Base-by-base conservation (phyloP, 1,140 invertebrate species). In the Holcopasites calliopsidis region DNA sequence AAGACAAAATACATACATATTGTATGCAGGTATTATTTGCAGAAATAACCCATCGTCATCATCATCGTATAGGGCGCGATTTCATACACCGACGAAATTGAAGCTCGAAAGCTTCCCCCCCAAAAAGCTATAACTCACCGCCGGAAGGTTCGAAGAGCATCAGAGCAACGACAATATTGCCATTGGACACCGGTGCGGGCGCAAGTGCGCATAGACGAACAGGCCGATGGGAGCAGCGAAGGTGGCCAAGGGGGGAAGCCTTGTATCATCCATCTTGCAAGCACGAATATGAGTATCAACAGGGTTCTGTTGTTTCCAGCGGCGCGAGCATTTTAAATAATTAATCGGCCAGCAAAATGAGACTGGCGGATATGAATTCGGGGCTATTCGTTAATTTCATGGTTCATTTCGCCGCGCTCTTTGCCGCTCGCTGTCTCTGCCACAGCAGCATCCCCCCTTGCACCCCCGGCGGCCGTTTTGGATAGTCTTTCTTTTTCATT, bases 371-470 rank as follows among this genome's bases (percentile, higher is more conserved):
- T 80, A 79, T 82, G 76, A 81, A 77, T 84, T 83, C 62, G 68
- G 64, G 58, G 75, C 79, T 82, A 85, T 86, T 87, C 83, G 85
- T 87, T 87, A 84, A 86, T 85, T 81, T 83, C 85, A 85, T 79
- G 85, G 85, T 86, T 87, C 83, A 86, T 87, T 86, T 83, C 72
- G 69, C 18, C 40, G 49, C 71, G 79, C 75, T 74, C 83, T 68
- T 71, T 81, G 70, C 75, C 54, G 54, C 64, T 42, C 31, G 28
- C 31, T 50, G 57, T 21, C 35, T 58, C 47, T 28, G 33, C 47
- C 35, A 26, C 69, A 23, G 49, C 11, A 31, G 16, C 13, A 44
- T 7, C 7, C 11, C 38, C 26, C 3, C 33, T 26, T 26, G n/a
- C 13, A 28, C 49, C 18, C 8, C 10, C n/a, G 13, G 1, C 35